These are phyloP conservation scores for Anableps anableps DNA, from an alignment of 2,797 vertebrate genomes.

Conservation along the genomic window DNA sequence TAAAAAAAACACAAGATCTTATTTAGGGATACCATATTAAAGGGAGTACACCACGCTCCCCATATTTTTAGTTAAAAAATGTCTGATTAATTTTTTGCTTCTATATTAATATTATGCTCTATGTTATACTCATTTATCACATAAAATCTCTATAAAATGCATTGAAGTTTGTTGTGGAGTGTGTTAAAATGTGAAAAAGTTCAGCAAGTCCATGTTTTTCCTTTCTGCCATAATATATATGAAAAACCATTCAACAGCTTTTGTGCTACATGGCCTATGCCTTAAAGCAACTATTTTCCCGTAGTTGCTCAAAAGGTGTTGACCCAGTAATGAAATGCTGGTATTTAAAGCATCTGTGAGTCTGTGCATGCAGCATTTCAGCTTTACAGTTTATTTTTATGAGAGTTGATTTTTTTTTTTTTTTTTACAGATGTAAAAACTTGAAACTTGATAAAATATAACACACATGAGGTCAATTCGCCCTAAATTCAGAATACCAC, in stretches of 20 bases:
- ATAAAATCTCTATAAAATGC: not conserved
- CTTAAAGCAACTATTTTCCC: not conserved
- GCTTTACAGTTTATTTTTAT: not conserved
- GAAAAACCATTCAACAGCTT: not conserved
- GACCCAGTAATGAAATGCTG: not conserved
- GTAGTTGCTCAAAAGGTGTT: not conserved
- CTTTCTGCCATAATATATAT: not conserved
- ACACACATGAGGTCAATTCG: not conserved
- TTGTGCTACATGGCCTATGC: not conserved
- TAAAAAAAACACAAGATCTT: not conserved
- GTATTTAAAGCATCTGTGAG: not conserved
- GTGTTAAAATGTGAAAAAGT: not conserved
- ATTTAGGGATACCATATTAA: not conserved
- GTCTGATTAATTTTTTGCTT: not conserved
- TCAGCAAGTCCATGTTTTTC: not conserved
- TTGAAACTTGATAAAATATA: slow-evolving; percentile 7
- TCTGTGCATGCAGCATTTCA: not conserved
- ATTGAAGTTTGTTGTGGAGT: not conserved
- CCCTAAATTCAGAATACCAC: not conserved
- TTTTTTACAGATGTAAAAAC: not conserved
- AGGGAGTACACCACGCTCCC: not conserved
- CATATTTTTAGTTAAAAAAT: not conserved
- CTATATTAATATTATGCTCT: not conserved
- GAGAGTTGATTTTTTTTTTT: slow-evolving; percentile 9
- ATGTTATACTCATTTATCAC: not conserved